Conservation (phyloP, 92 coral and sea anemone species). For the Paramuricea clavata region DNA sequence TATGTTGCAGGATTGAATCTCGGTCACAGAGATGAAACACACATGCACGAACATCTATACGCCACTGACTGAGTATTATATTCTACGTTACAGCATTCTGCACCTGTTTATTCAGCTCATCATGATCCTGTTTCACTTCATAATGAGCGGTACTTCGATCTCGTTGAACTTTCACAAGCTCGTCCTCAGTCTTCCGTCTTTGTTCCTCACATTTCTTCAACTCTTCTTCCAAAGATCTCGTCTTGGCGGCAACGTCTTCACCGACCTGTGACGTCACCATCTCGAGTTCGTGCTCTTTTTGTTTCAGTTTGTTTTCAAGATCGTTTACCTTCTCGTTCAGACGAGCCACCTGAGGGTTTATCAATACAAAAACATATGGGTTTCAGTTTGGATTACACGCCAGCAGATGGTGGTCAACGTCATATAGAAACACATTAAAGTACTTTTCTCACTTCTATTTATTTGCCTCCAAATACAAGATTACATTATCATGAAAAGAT, state of each 20-base stretch:
- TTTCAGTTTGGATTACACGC: no score
- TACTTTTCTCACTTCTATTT: no score
- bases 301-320: conserved; percentile 72
- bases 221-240: conserved; percentile 78
- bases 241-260: conserved; percentile 37
- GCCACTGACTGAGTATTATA: no score
- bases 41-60: no score
- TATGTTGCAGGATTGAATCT: no score
- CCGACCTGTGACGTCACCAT: conserved; percentile 46
- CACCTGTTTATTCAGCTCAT: conserved; percentile 27
- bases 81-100: no score
- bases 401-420: no score
- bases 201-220: conserved; percentile 84
- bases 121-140: conserved; percentile 61
- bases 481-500: no score
- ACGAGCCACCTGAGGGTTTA: conserved; percentile 91
- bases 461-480: no score
- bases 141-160: conserved; percentile 76
- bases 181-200: conserved; percentile 72
- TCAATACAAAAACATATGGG: no score
- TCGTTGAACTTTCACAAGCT: conserved; percentile 75
- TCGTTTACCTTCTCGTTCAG: conserved; percentile 86
- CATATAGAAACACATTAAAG: no score
- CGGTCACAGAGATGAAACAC: no score
- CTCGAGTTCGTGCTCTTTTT: conserved; percentile 80